phyloP scores from a whole-genome alignment of 2,113 vertebrate genomes.

The Pyxicephalus adspersus region DNA sequence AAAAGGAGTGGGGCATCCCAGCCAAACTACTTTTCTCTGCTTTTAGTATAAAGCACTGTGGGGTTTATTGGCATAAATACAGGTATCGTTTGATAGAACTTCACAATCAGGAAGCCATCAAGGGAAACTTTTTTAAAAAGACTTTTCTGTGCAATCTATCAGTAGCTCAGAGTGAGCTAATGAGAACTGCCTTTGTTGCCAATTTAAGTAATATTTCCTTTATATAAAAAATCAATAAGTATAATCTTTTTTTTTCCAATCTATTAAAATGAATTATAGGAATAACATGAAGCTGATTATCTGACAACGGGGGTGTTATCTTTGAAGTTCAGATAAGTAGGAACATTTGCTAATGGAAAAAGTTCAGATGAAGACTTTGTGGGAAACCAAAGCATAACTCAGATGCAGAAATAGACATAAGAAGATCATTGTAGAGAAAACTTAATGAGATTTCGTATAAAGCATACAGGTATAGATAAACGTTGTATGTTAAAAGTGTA shows the following conservation, averaged over 20 bases:
- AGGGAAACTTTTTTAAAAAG: slow-evolving; percentile 15
- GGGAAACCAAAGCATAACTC: slow-evolving; percentile 34
- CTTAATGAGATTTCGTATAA: neutral
- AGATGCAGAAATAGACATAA: slow-evolving; percentile 23
- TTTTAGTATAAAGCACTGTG: neutral
- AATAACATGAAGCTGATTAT: slow-evolving; percentile 51
- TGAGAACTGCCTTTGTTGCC: slow-evolving; percentile 41
- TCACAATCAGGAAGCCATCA: slow-evolving; percentile 47
- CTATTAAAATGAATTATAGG: slow-evolving; percentile 53
- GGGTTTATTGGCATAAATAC: slow-evolving; percentile 28
- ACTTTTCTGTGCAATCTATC: slow-evolving; percentile 44
- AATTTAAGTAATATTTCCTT: slow-evolving; percentile 51
- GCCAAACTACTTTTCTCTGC: neutral
- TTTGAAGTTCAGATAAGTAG: slow-evolving; percentile 46
- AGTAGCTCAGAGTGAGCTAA: slow-evolving; percentile 28
- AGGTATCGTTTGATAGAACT: slow-evolving; percentile 20
- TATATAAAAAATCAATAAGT: slow-evolving; percentile 53
- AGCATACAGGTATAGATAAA: neutral
- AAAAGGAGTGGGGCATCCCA: slow-evolving; percentile 15
- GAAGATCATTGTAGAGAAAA: slow-evolving; percentile 7
- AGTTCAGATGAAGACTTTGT: slow-evolving; percentile 44
- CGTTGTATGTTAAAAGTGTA: neutral
- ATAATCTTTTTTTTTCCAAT: slow-evolving; percentile 52
- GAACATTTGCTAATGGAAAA: slow-evolving; percentile 56
- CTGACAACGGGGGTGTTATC: slow-evolving; percentile 54